Percentiles rank a stretch among this genome's conserved stretches.
phyloP scores from a whole-genome alignment of 2,888 invertebrate genomes.

The Cerastis leucographa region DNA sequence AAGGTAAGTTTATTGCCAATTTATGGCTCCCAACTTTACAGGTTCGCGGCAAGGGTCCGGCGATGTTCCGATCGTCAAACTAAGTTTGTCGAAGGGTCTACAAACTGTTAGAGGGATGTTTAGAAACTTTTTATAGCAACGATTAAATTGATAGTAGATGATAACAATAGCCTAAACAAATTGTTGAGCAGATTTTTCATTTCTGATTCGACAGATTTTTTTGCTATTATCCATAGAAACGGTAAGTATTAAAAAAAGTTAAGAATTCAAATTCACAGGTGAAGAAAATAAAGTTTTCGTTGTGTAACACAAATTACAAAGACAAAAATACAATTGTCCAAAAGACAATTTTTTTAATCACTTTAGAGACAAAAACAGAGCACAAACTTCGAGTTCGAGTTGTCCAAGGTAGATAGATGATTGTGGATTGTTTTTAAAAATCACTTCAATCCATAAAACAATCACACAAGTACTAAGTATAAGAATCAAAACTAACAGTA shows the following conservation, averaged over 20 bases:
- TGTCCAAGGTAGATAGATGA: not conserved
- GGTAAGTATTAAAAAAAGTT: slow-evolving; percentile 57
- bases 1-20: slow-evolving; percentile 90
- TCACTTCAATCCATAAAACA: slow-evolving; percentile 20
- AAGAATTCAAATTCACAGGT: not conserved
- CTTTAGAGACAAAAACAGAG: not conserved
- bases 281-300: not conserved
- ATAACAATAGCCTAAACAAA: slow-evolving; percentile 74
- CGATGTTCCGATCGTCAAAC: slow-evolving; percentile 81
- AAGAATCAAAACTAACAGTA: slow-evolving; percentile 56
- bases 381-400: slow-evolving; percentile 5
- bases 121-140: slow-evolving; percentile 70
- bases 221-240: slow-evolving; percentile 24
- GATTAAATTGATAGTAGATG: slow-evolving; percentile 64
- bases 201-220: slow-evolving; percentile 16
- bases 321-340: not conserved
- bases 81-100: slow-evolving; percentile 83
- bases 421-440: slow-evolving; percentile 16
- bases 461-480: slow-evolving; percentile 24
- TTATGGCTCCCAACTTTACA: slow-evolving; percentile 84
- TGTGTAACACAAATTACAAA: not conserved
- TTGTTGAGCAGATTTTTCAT: slow-evolving; percentile 46
- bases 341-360: not conserved
- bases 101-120: slow-evolving; percentile 71
- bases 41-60: slow-evolving; percentile 79